Base-by-base conservation (phyloP, 2,113 vertebrate species). In the Eleginops maclovinus region DNA sequence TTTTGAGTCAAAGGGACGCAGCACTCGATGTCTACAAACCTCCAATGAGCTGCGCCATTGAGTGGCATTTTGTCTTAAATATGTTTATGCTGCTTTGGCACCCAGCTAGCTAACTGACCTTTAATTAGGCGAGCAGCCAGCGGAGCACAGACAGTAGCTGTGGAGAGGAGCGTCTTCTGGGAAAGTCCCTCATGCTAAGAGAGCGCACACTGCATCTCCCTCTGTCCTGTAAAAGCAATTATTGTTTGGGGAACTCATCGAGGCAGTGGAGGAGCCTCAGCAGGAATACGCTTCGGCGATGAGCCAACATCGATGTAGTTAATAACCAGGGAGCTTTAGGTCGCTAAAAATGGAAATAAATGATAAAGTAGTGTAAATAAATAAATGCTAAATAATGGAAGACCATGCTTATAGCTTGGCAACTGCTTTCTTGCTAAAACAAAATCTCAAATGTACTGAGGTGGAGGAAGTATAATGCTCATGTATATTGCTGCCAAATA, bases 121-220 rank as follows among this genome's bases (percentile, higher is more conserved):
- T 91, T 91, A 91, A 92, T 92, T 92, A 91, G 85, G 76, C 69
- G 15, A 77, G 61, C 59, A 72, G 76, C 85, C 72, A 87, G 76
- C 83, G 60, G 70, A 75, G 84, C 41, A 72, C 44, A 87, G 71
- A 68, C 80, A 77, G 81, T 76, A 70, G 75, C 79, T 78, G 84
- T 77, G 87, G 86, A 70, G 87, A 69, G 31, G 44, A 63, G 49
- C 2, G 19, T 63, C 75, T 78, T 74, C 36, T 62, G 79, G 76
- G 77, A 62, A 73, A 73, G 70, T 58, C 66, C 67, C 61, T 77
- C 41, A 26, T 43, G 71, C 75, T 85, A 24, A 16, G 36, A 43
- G 66, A 75, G 66, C 77, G 51, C 55, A 50, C 61, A 59, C 77
- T 51, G 55, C 22, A 70, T 26, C 72, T 56, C 31, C 50, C 56